Evolutionary conservation across 2,113 vertebrate species (phyloP).

Genomic region (Andinoacara biseriatus): DNA sequence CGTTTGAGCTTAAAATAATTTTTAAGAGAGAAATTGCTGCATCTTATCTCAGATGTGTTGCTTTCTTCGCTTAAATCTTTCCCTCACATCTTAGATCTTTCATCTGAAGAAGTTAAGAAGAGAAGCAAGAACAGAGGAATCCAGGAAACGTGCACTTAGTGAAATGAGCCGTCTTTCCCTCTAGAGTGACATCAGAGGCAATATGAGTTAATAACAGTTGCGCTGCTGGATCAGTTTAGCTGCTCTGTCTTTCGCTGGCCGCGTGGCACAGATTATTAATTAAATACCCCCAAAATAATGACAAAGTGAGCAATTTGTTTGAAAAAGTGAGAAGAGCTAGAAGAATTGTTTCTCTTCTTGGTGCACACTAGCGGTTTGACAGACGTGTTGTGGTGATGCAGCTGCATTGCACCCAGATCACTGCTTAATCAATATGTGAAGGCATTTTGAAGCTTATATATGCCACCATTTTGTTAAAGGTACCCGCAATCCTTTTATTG

Average conservation of each 20-base stretch:
- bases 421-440: background rate
- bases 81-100: background rate
- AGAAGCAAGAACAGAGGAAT: conserved; percentile 9
- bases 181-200: background rate
- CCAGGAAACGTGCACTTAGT: conserved; percentile 19
- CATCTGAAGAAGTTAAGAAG: background rate
- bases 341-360: background rate
- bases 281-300: background rate
- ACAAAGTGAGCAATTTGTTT: background rate
- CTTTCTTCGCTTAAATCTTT: background rate
- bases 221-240: background rate
- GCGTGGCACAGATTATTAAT: background rate
- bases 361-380: background rate
- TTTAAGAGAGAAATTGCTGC: background rate
- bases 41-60: background rate
- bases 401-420: background rate
- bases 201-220: background rate
- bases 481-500: background rate
- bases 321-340: background rate
- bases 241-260: background rate
- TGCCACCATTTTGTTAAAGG: background rate
- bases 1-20: conserved; percentile 14
- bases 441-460: background rate
- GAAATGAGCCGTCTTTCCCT: conserved; percentile 26
- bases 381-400: background rate